Evolutionary conservation across 2,113 vertebrate species (phyloP).

Genomic region (Gadus macrocephalus): DNA sequence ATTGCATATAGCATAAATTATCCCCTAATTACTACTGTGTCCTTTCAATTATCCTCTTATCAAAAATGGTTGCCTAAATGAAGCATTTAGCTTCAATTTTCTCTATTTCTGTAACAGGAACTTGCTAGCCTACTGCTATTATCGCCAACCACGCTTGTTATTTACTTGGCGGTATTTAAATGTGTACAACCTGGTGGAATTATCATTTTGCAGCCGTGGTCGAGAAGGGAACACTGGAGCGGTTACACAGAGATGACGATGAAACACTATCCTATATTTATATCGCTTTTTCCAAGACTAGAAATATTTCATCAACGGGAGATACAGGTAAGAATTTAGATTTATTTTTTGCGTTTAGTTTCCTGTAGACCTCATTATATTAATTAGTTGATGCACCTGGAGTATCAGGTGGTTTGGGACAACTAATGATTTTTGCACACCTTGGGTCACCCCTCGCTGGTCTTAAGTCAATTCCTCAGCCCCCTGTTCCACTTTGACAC

Average conservation of each 20-base stretch:
- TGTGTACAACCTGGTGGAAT: constrained; percentile 89
- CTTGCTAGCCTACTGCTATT: constrained; percentile 99
- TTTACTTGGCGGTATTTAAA: constrained; percentile 99
- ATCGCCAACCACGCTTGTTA: constrained; percentile 97
- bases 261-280: background rate
- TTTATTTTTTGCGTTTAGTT: background rate
- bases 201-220: constrained; percentile 89
- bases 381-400: no score
- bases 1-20: constrained; percentile 99
- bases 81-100: constrained; percentile 99
- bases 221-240: constrained; percentile 58
- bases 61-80: constrained; percentile 99
- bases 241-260: constrained; percentile 19
- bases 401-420: no score
- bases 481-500: constrained; percentile 75
- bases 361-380: no score
- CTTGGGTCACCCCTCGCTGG: constrained; percentile 75
- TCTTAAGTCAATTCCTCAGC: constrained; percentile 52
- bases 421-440: no score
- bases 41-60: constrained; percentile 99
- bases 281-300: no score
- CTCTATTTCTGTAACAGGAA: constrained; percentile 98
- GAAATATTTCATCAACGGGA: no score
- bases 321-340: background rate
- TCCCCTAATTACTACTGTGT: constrained; percentile 99